Evolutionary conservation across 2,113 vertebrate species (phyloP), one percentile per base, ranked within the genome.

Genomic region (Sardina pilchardus): DNA sequence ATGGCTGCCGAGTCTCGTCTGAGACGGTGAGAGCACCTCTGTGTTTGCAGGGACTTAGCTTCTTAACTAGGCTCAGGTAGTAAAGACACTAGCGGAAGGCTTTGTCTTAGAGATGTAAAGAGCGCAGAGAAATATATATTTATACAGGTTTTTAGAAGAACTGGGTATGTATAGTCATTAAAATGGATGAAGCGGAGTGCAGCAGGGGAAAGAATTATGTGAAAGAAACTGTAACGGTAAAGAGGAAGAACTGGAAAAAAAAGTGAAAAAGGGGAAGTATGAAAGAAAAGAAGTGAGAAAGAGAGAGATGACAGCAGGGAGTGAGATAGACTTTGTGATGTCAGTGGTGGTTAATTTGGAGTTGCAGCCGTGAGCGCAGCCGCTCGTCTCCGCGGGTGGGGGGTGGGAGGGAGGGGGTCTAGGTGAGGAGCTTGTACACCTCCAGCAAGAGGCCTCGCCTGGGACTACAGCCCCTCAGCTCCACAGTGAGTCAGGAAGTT

Each of bases 261-360:
- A 6, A 47, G 12, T 1, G 8, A 47, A 21, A 59, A 26, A 63
- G 85, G 39, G 83, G 84, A 19, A 50, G 42, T 47, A 71, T 2
- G 9, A 47, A 50, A 36, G 16, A 42, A 39, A 3, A 48, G 42
- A 17, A 56, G 47, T 43, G 81, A 80, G 26, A 12, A 19, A 14
- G 36, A 39, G 59, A 26, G 83, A 36, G 75, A 39, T n/a, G 71
- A 10, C 4, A 4, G 4, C 39, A 39, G 2, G 4, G 39, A 42
- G 39, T 3, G 42, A 81, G 80, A 9, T 8, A 47, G 45, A 47
- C 2, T 47, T 10, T 47, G 45, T 47, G 63, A 80, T 83, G 48
- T 88, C 67, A 80, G 48, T 82, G 81, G 36, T 83, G 83, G 83
- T 83, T 89, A 81, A 88, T 88, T 88, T 89, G 75, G 83, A 24